Evolutionary conservation across 2,888 invertebrate species (phyloP).

Genomic region (Platerodrilus igneus): DNA sequence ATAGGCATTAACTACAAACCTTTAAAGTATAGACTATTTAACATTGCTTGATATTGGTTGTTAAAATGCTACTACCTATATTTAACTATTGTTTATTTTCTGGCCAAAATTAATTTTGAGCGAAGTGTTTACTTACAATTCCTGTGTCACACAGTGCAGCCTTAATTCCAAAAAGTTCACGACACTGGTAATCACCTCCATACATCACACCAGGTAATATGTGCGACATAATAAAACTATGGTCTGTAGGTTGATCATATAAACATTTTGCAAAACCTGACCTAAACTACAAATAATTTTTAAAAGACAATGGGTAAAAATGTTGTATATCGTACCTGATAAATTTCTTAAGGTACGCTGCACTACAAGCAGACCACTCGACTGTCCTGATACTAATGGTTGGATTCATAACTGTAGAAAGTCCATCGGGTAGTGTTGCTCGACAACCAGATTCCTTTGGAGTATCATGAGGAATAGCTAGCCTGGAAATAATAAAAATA

Average conservation of each 20-base stretch:
- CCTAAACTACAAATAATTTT: constrained; percentile 41
- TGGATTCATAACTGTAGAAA: constrained; percentile 42
- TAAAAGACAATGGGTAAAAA: constrained; percentile 23
- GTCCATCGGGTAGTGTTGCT: constrained; percentile 31
- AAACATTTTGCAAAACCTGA: constrained; percentile 56
- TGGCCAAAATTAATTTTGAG: constrained; percentile 3
- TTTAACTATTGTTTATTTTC: no score
- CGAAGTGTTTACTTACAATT: constrained; percentile 42
- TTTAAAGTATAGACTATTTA: no score
- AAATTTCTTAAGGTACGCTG: constrained; percentile 49
- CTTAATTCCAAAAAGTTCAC: constrained; percentile 50
- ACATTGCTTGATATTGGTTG: no score
- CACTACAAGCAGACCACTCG: constrained; percentile 54
- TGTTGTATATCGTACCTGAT: constrained; percentile 53
- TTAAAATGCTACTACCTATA: no score
- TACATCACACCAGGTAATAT: constrained; percentile 53
- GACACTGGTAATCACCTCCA: constrained; percentile 55
- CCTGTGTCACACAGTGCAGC: constrained; percentile 46
- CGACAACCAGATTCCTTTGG: constrained; percentile 36
- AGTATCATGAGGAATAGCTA: constrained; percentile 41
- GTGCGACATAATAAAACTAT: constrained; percentile 35
- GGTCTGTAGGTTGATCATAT: constrained; percentile 51
- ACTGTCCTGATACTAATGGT: constrained; percentile 39
- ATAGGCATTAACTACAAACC: no score
- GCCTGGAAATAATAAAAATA: no score